phyloP scores from a whole-genome alignment of 1,140 invertebrate species.

The Lepidurus couesii region DNA sequence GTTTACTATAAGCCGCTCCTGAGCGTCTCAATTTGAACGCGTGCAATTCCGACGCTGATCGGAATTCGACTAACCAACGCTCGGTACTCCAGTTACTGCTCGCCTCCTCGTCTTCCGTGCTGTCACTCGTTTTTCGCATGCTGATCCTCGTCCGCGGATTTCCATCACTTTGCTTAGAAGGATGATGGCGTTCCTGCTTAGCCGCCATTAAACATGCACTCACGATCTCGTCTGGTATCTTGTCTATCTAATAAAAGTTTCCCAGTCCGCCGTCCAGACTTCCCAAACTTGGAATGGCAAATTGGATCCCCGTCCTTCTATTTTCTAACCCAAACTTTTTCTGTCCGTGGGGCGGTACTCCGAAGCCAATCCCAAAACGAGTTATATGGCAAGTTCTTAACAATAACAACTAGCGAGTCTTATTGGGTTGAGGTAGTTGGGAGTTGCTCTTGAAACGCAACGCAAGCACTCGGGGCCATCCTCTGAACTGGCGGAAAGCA shows the following conservation, averaged over 20 bases:
- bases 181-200: not conserved
- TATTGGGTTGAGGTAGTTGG: not conserved
- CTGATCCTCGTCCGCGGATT: not conserved
- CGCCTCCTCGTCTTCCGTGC: not conserved
- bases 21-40: not conserved
- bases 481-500: too few relatives aligned
- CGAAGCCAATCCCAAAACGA: too few relatives aligned
- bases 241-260: not conserved
- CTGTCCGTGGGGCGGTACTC: not conserved
- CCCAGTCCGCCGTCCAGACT: not conserved
- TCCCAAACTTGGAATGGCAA: not conserved
- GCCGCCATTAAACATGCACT: not conserved
- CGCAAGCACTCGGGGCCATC: not conserved
- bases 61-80: constrained; percentile 17
- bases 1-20: not conserved
- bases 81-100: not conserved
- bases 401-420: not conserved
- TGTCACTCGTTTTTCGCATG: not conserved
- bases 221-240: not conserved
- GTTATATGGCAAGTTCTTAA: too few relatives aligned
- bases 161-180: not conserved
- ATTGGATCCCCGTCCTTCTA: not conserved
- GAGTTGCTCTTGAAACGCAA: not conserved
- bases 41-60: not conserved
- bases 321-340: not conserved